A percentile compares a stretch with the other conserved stretches of the same genome.
Conservation (phyloP, 2,888 invertebrate genomes). For the Brachyopa scutellaris region DNA sequence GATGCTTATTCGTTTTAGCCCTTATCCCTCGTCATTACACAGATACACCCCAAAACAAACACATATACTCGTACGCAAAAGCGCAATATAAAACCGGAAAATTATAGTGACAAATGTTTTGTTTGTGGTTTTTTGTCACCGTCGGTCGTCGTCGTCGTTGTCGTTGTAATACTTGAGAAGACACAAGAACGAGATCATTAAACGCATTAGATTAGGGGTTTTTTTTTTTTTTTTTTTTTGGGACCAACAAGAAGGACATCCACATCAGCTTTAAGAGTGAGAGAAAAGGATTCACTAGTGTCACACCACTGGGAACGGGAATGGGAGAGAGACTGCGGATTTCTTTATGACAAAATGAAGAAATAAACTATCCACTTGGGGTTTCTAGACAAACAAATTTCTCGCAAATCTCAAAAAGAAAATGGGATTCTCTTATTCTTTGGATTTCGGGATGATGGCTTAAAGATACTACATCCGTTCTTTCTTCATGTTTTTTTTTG, state of each 20-base stretch:
- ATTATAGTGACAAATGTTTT: slow-evolving; percentile 66
- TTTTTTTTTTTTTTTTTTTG: slow-evolving; percentile 16
- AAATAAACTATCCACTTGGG: slow-evolving; percentile 54
- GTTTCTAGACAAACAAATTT: slow-evolving; percentile 38
- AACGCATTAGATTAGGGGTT: slow-evolving; percentile 33
- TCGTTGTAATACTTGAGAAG: slow-evolving; percentile 11
- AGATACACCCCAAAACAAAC: background rate
- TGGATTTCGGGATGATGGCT: slow-evolving; percentile 48
- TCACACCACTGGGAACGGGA: slow-evolving; percentile 32
- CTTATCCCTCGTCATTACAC: slow-evolving; percentile 4
- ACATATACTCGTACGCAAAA: background rate
- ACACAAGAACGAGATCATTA: slow-evolving; percentile 23
- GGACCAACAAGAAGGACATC: slow-evolving; percentile 4
- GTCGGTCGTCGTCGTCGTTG: slow-evolving; percentile 1
- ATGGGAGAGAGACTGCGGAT: slow-evolving; percentile 45
- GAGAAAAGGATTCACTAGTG: slow-evolving; percentile 36
- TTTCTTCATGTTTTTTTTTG: background rate
- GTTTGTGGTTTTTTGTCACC: too few species aligned
- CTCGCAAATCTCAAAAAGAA: slow-evolving; percentile 49
- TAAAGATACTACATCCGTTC: slow-evolving; percentile 57
- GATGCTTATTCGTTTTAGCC: slow-evolving; percentile 52
- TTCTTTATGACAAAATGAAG: slow-evolving; percentile 53
- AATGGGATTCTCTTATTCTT: slow-evolving; percentile 52
- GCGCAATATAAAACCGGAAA: slow-evolving; percentile 48
- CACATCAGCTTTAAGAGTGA: background rate